Percentiles rank a stretch among this genome's conserved stretches.
phyloP scores from a whole-genome alignment of 2,797 vertebrate genomes.

The Squalus acanthias region DNA sequence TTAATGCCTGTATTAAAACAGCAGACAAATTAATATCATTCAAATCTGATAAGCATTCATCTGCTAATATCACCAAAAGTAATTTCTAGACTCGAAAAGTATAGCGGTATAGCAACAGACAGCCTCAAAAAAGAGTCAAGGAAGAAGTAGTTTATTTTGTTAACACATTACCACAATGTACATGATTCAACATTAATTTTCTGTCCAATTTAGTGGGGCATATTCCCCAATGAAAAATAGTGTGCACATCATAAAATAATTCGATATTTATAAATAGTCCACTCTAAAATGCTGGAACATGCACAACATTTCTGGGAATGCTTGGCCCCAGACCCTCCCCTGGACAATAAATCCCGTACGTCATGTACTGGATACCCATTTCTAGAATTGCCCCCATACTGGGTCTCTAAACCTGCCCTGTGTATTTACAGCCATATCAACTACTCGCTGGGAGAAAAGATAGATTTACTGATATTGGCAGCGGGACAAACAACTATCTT shows the following conservation, averaged over 20 bases:
- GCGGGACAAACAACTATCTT: not conserved
- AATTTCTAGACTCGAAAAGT: not conserved
- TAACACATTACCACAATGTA: not conserved
- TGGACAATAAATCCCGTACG: not conserved
- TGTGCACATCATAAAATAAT: not conserved
- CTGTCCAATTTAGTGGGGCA: not conserved
- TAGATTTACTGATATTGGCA: not conserved
- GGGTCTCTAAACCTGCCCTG: too few relatives aligned
- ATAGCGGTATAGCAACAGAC: not conserved
- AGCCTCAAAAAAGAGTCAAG: not conserved
- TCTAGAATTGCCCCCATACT: not conserved
- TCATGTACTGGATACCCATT: not conserved
- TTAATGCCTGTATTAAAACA: not conserved
- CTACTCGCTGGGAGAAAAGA: not conserved
- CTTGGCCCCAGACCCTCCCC: not conserved
- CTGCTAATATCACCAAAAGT: not conserved
- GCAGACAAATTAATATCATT: not conserved
- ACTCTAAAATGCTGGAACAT: not conserved
- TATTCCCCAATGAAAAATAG: not conserved
- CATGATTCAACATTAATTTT: constrained; percentile 12
- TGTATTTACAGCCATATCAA: not conserved
- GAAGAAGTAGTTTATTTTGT: not conserved
- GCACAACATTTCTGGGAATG: not conserved
- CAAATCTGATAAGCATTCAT: not conserved
- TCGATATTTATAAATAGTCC: constrained; percentile 3